phyloP scores from a whole-genome alignment of 2,113 vertebrate species.

The Rostratula benghalensis region DNA sequence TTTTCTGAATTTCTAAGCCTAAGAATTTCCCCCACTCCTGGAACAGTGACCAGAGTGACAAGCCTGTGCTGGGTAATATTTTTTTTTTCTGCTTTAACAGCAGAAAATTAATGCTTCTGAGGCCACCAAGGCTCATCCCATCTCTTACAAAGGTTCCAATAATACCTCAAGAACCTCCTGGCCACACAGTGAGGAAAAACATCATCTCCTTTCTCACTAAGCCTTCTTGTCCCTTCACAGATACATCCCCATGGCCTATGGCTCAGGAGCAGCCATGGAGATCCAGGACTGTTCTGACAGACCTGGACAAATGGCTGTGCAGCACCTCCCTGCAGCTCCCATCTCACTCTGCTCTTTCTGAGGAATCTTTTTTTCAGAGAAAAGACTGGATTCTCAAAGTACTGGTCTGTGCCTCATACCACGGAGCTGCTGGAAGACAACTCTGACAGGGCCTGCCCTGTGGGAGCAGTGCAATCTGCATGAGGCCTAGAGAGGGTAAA shows the following conservation, averaged over 20 bases:
- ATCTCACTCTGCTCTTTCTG: neutral
- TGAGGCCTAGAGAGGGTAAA: neutral
- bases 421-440: neutral
- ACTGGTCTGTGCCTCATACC: neutral
- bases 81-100: neutral
- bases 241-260: neutral
- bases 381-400: neutral
- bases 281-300: neutral
- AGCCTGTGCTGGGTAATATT: neutral
- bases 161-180: neutral
- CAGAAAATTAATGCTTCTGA: neutral
- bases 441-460: neutral
- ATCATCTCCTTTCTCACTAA: neutral
- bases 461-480: neutral
- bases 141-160: neutral
- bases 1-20: neutral
- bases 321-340: neutral
- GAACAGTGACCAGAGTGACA: neutral
- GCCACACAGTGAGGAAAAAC: neutral
- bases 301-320: neutral
- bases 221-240: neutral
- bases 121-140: neutral
- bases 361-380: neutral
- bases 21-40: neutral
- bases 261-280: neutral